Percentiles rank a stretch among this genome's conserved stretches.
Conservation (phyloP, 2,888 invertebrate genomes). For the Lepidocyrtinus sp. region DNA sequence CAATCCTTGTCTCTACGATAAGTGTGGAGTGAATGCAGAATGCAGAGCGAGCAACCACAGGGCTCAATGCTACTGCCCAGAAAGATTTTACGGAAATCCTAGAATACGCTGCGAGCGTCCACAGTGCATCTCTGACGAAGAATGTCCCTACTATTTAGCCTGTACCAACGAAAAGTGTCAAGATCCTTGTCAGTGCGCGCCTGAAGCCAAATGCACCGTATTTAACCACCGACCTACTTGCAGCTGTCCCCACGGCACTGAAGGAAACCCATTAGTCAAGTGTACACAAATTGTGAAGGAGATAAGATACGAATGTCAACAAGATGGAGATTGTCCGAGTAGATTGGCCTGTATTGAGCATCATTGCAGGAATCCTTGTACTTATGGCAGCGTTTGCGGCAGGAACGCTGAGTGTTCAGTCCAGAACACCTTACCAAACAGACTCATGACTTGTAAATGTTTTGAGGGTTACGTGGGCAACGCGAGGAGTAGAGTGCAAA, state of each 20-base stretch:
- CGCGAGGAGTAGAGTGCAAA: constrained; percentile 86
- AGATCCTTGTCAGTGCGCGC: constrained; percentile 89
- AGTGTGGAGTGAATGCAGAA: constrained; percentile 85
- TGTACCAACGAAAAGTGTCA: constrained; percentile 85
- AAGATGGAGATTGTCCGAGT: constrained; percentile 79
- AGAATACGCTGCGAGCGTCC: constrained; percentile 83
- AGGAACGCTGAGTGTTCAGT: constrained; percentile 86
- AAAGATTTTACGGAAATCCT: constrained; percentile 85
- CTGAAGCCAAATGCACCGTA: constrained; percentile 83
- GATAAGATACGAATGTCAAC: constrained; percentile 63
- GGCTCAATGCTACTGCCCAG: constrained; percentile 84
- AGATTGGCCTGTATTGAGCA: constrained; percentile 84
- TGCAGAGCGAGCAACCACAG: constrained; percentile 84
- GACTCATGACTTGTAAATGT: constrained; percentile 91
- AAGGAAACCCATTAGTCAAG: constrained; percentile 82
- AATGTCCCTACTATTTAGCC: constrained; percentile 85
- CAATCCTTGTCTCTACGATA: constrained; percentile 84
- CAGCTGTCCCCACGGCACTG: constrained; percentile 86
- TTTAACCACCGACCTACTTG: constrained; percentile 83
- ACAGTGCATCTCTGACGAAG: constrained; percentile 83
- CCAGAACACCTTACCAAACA: constrained; percentile 87
- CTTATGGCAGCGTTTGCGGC: constrained; percentile 70
- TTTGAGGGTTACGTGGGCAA: constrained; percentile 87
- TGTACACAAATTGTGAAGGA: constrained; percentile 77
- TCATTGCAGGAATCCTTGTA: constrained; percentile 86